Evolutionary conservation across 2,113 vertebrate species (phyloP).

Genomic region (Mixornis gularis): DNA sequence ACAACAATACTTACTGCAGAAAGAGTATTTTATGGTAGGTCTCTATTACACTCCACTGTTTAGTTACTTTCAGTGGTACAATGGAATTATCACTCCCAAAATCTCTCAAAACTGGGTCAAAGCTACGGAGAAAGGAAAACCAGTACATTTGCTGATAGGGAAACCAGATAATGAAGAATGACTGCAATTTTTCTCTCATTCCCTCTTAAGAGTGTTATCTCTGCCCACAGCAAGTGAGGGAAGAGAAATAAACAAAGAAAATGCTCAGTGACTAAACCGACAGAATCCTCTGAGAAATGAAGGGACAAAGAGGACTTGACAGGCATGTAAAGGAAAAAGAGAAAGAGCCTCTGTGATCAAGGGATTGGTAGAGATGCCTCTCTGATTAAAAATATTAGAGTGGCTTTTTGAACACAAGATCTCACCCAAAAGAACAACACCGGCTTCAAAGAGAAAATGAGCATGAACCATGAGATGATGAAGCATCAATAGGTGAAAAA

Average conservation of each 20-base stretch:
- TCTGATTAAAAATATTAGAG: neutral
- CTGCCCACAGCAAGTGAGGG: neutral
- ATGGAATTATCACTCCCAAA: neutral
- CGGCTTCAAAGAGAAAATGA: neutral
- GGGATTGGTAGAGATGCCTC: neutral
- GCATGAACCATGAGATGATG: neutral
- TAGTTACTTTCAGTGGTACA: neutral
- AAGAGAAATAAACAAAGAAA: neutral
- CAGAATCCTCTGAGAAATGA: neutral
- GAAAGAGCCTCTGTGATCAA: neutral
- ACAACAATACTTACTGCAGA: neutral
- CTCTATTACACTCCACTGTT: neutral
- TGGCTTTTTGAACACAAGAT: neutral
- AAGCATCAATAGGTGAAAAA: neutral
- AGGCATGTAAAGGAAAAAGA: neutral
- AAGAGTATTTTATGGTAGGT: neutral
- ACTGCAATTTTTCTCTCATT: neutral
- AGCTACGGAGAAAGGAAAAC: neutral
- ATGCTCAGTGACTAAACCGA: neutral
- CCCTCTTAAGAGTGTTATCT: neutral
- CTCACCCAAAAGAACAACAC: neutral
- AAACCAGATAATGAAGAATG: neutral
- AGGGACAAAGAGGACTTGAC: neutral
- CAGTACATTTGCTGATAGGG: neutral
- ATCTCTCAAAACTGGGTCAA: neutral